Base-by-base conservation (phyloP, 2,888 invertebrate species). In the Punctoribates punctum region DNA sequence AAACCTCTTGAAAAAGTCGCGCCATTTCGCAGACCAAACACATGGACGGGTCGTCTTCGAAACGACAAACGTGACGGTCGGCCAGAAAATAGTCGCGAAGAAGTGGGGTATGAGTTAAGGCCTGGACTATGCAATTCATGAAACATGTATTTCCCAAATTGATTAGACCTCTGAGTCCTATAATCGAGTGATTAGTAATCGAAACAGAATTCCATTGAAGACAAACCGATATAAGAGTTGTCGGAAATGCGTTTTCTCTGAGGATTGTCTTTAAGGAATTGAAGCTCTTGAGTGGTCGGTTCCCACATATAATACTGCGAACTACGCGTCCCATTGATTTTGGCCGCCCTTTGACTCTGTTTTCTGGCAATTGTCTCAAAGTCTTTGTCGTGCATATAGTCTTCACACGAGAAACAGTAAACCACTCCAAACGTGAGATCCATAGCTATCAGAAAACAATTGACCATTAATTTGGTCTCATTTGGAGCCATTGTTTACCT, bases 121-220 rank as follows among this genome's bases (percentile, higher is more conserved):
- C 93, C 87, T 95, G 94, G 13, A 98, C 91, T 81, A 98, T 96
- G 83, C 96, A 96, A 85, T 96, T 98, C 94, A 99, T 96, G 84
- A 96, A 99, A 85, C 98, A 99, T 4, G 98, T 98, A 80, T 95
- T 92, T 48, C 98, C 98, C 79, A 99, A 87, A 85, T 99, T 99
- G 82, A 96, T 90, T 76, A 99, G 86, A 0, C 98, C 98, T 75
- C 98, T 88, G 77, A 99, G 86, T 54, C 98, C 90, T 88, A 83
- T 57, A 82, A 83, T 46, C 73, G 34, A 34, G 4, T 5, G 29
- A 46, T 74, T 73, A 23, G 38, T 67, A 54, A 57, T 42, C 0
- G n/a, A 62, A 67, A 42, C 34, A 34, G n/a, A n/a, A n/a, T 27
- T 48, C 42, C 11, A 51, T 57, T 72, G 51, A 77, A 11, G 25